Percentiles rank a stretch among this genome's conserved stretches.
Conservation (phyloP, 2,888 invertebrate species). For the Physocephala rufipes region DNA sequence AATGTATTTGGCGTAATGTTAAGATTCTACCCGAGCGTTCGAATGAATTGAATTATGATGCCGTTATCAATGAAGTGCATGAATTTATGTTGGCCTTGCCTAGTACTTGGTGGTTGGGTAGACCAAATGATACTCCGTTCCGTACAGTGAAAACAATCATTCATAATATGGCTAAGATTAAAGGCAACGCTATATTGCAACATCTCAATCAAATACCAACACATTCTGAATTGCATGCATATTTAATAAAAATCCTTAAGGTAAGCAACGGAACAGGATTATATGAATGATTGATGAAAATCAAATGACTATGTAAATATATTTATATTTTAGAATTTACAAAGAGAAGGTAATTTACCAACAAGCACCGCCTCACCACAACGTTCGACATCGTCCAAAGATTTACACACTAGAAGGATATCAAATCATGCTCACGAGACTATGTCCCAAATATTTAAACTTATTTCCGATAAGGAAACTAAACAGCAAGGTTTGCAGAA, state of each 20-base stretch:
- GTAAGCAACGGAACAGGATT: conserved; percentile 45
- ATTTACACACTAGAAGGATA: conserved; percentile 69
- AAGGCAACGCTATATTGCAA: conserved; percentile 82
- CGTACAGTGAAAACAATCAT: conserved; percentile 93
- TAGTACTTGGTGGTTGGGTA: conserved; percentile 85
- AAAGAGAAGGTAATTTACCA: conserved; percentile 68
- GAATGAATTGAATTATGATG: conserved; percentile 79
- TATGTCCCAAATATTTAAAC: conserved; percentile 87
- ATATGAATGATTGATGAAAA: background rate
- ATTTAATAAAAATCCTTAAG: conserved; percentile 83
- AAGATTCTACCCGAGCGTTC: conserved; percentile 84
- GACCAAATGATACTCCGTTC: conserved; percentile 85
- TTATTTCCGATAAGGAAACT: conserved; percentile 89
- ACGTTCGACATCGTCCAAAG: conserved; percentile 59
- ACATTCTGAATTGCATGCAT: conserved; percentile 85
- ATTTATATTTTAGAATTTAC: conserved; percentile 69
- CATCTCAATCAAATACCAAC: conserved; percentile 81
- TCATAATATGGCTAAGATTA: conserved; percentile 89
- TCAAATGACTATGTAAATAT: too few species aligned
- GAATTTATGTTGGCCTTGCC: conserved; percentile 90
- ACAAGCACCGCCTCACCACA: conserved; percentile 56
- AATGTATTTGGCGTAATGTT: conserved; percentile 95
- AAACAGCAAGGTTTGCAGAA: conserved; percentile 78
- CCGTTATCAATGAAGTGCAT: conserved; percentile 84
- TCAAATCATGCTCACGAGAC: conserved; percentile 86